Evolutionary conservation across 1,140 invertebrate genomes (phyloP).

Genomic region (Whitmania pigra): DNA sequence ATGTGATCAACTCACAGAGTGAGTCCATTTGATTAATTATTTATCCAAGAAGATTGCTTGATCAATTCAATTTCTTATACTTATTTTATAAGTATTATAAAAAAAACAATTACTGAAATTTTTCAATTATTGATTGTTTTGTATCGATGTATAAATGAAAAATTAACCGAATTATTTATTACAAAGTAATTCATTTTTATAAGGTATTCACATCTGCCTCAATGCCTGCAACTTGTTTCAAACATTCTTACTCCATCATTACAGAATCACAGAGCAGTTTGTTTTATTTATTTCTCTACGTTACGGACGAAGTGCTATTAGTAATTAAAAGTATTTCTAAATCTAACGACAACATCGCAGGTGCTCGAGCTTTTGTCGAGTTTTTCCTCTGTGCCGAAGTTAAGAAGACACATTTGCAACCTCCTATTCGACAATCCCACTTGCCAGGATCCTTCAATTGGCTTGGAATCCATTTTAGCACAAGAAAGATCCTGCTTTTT

Average conservation of each 20-base stretch:
- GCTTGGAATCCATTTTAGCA: not conserved
- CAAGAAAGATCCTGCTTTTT: not conserved
- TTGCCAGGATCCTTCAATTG: not conserved
- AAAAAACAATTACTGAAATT: no score
- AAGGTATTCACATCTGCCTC: no score
- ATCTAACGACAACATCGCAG: not conserved
- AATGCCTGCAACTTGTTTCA: no score
- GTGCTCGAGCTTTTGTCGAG: not conserved
- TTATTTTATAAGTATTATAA: no score
- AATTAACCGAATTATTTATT: no score
- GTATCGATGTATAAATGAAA: no score
- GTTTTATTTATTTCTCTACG: not conserved
- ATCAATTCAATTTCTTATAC: not conserved
- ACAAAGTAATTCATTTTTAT: no score
- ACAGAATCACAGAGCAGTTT: not conserved
- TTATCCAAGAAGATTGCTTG: not conserved
- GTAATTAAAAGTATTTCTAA: not conserved
- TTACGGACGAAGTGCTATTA: not conserved
- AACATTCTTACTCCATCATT: not conserved
- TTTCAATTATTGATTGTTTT: no score
- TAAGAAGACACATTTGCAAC: not conserved
- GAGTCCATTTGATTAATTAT: not conserved
- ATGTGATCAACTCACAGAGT: constrained; percentile 1
- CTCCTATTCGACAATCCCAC: not conserved
- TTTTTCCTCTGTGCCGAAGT: not conserved